phyloP scores from a whole-genome alignment of 2,113 vertebrate species.

The Varanus salvator region DNA sequence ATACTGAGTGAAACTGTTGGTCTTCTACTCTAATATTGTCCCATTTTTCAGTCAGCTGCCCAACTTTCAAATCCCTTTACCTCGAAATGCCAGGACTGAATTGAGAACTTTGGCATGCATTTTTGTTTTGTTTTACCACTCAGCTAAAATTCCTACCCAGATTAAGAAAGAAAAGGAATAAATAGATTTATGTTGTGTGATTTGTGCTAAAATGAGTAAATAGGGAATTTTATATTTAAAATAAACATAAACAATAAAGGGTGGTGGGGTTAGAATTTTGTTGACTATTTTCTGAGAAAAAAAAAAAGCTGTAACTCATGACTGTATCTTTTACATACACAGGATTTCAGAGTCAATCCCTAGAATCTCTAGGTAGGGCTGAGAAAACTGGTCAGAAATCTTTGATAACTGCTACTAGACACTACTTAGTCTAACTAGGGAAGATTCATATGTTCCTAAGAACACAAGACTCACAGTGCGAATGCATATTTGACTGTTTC shows the following conservation, averaged over 20 bases:
- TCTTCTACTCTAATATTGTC: neutral
- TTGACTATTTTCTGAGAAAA: no score
- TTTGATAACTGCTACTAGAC: neutral
- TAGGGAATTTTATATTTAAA: neutral
- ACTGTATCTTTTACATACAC: neutral
- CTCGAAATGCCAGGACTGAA: neutral
- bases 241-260: neutral
- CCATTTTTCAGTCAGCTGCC: neutral
- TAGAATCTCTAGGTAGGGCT: neutral
- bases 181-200: neutral
- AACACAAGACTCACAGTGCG: neutral
- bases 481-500: neutral
- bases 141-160: neutral
- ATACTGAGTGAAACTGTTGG: neutral
- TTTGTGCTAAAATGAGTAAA: neutral
- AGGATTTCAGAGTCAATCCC: neutral
- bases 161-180: neutral
- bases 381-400: neutral
- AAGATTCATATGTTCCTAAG: neutral
- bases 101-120: neutral
- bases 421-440: neutral
- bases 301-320: neutral
- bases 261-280: neutral
- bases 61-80: neutral
- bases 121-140: no score